phyloP scores from a whole-genome alignment of 37 sponge, comb jelly and placozoan species.

The Beroe ovata region DNA sequence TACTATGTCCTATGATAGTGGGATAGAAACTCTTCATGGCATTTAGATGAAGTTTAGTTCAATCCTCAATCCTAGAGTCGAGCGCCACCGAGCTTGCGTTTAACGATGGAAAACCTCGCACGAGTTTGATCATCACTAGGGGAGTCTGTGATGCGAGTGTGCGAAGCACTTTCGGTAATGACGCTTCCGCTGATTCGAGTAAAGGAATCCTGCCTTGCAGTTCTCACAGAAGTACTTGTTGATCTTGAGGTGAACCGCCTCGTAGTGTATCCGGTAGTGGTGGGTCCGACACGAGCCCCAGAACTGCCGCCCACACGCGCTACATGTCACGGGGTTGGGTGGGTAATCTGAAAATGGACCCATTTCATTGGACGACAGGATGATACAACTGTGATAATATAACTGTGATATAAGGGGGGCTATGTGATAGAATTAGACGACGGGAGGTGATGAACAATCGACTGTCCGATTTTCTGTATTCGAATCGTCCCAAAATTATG shows the following conservation, averaged over 20 bases:
- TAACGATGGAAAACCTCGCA: not conserved
- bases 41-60: too few species aligned
- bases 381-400: too few species aligned
- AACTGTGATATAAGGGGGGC: too few species aligned
- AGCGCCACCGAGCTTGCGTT: too few species aligned
- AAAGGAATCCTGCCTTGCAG: not conserved
- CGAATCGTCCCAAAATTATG: too few species aligned
- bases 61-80: too few species aligned
- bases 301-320: not conserved
- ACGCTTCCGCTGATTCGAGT: not conserved
- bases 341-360: not conserved
- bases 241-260: slow-evolving; percentile 10
- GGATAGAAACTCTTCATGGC: too few species aligned
- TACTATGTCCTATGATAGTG: too few species aligned
- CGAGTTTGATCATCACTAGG: not conserved
- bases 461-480: too few species aligned
- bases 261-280: not conserved
- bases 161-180: not conserved
- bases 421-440: too few species aligned
- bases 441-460: too few species aligned
- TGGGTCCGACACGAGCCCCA: not conserved
- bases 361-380: too few species aligned
- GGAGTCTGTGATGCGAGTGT: not conserved
- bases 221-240: not conserved
- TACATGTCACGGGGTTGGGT: not conserved